Conservation (phyloP, 2,888 invertebrate species). For the Ectemnius continuus region DNA sequence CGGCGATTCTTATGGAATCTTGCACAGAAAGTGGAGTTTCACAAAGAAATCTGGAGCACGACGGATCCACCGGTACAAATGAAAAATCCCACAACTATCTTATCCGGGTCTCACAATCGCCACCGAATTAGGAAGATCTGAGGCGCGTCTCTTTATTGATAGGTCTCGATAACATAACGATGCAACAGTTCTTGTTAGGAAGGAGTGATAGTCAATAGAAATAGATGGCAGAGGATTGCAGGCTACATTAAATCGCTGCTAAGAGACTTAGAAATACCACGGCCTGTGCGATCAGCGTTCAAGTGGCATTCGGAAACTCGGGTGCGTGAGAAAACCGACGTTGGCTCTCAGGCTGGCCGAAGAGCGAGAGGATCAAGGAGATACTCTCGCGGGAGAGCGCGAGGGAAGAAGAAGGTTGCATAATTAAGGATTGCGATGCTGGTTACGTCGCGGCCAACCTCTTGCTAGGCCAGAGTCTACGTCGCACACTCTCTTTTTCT, state of each 20-base stretch:
- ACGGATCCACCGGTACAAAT: no score
- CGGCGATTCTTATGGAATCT: no score
- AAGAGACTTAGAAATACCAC: slow-evolving; percentile 46
- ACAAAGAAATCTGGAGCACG: no score
- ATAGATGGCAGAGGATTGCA: slow-evolving; percentile 9
- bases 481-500: slow-evolving; percentile 32
- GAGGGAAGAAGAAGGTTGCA: slow-evolving; percentile 66
- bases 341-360: slow-evolving; percentile 34
- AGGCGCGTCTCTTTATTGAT: no score
- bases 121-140: no score
- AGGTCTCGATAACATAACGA: no score
- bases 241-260: slow-evolving; percentile 39
- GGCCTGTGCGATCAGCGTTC: slow-evolving; percentile 31
- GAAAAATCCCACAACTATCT: no score
- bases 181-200: neutral
- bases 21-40: no score
- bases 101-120: no score
- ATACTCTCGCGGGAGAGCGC: slow-evolving; percentile 25
- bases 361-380: slow-evolving; percentile 42
- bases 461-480: slow-evolving; percentile 50
- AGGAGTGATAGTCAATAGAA: slow-evolving; percentile 1
- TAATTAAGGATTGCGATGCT: slow-evolving; percentile 72
- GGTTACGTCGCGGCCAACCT: slow-evolving; percentile 53
- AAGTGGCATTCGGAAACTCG: slow-evolving; percentile 56
- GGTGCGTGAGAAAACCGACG: slow-evolving; percentile 73